Evolutionary conservation across 2,797 vertebrate species (phyloP).

Genomic region (Chromobotia macracanthus): DNA sequence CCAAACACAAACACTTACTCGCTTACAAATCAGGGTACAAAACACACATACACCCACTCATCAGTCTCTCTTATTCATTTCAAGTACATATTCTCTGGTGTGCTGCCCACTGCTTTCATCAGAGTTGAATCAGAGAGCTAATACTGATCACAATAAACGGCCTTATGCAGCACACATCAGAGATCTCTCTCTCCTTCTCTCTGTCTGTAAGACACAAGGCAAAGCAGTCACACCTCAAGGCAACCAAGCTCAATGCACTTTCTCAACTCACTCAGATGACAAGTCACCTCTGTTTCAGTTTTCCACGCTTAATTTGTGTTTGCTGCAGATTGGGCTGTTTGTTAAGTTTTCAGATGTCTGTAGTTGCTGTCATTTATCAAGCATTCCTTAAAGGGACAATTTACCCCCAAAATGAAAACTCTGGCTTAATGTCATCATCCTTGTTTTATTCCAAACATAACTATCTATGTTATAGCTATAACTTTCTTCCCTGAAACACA

Average conservation of each 20-base stretch:
- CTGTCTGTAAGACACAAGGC: constrained; percentile 55
- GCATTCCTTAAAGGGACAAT: neutral
- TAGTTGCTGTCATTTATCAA: constrained; percentile 7
- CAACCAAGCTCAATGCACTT: constrained; percentile 45
- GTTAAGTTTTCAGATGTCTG: constrained; percentile 5
- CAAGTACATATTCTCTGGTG: constrained; percentile 70
- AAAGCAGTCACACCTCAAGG: constrained; percentile 73
- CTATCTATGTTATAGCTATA: no score
- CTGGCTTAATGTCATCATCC: neutral
- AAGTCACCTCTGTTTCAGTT: constrained; percentile 16
- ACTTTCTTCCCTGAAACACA: neutral
- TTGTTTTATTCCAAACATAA: neutral
- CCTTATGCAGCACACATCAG: constrained; percentile 72
- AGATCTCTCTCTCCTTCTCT: constrained; percentile 57
- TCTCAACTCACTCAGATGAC: constrained; percentile 39
- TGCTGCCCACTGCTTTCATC: constrained; percentile 73
- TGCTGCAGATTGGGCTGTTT: neutral
- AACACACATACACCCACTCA: constrained; percentile 54
- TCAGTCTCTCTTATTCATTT: constrained; percentile 57
- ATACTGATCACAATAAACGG: constrained; percentile 69
- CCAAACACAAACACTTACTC: constrained; percentile 70
- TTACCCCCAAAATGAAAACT: neutral
- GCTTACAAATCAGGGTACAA: constrained; percentile 44
- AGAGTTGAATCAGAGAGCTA: constrained; percentile 72
- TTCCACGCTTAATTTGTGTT: constrained; percentile 30